These are phyloP conservation scores for Electrona antarctica DNA, from an alignment of 2,113 vertebrate species.

Conservation along the genomic window DNA sequence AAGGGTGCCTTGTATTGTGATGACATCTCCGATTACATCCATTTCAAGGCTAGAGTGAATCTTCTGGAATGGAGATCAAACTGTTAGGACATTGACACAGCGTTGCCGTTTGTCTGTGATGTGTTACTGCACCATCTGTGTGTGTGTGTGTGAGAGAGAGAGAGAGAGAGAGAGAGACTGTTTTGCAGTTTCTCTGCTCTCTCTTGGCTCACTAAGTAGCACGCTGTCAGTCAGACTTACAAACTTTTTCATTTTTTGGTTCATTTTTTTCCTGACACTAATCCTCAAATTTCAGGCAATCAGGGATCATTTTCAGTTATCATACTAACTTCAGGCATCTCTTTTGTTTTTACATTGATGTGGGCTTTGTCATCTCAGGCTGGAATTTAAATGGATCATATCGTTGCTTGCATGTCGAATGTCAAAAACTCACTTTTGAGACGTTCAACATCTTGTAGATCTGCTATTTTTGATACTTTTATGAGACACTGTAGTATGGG, in stretches of 20 bases:
- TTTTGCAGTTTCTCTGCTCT: constrained; percentile 51
- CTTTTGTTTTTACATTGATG: constrained; percentile 25
- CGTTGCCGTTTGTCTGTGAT: too few species aligned
- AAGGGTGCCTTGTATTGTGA: too few species aligned
- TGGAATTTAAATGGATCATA: constrained; percentile 55
- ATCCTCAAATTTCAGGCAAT: constrained; percentile 66
- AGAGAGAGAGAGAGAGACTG: constrained; percentile 44
- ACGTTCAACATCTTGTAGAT: too few species aligned
- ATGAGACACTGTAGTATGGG: too few species aligned
- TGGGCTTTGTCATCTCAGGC: constrained; percentile 56
- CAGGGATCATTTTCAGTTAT: constrained; percentile 60
- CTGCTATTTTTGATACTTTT: too few species aligned
- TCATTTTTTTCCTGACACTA: constrained; percentile 39
- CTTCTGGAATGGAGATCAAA: too few species aligned
- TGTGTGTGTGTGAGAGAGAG: too few species aligned
- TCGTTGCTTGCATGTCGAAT: background rate
- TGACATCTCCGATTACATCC: too few species aligned
- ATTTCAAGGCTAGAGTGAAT: too few species aligned
- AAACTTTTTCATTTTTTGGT: background rate
- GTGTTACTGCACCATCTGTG: too few species aligned
- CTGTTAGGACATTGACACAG: too few species aligned
- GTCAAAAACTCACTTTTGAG: too few species aligned
- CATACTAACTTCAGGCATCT: constrained; percentile 53
- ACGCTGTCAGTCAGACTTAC: constrained; percentile 67
- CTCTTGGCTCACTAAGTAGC: constrained; percentile 43